phyloP scores from a whole-genome alignment of 2,888 invertebrate genomes.

The Tenthredo amoena region DNA sequence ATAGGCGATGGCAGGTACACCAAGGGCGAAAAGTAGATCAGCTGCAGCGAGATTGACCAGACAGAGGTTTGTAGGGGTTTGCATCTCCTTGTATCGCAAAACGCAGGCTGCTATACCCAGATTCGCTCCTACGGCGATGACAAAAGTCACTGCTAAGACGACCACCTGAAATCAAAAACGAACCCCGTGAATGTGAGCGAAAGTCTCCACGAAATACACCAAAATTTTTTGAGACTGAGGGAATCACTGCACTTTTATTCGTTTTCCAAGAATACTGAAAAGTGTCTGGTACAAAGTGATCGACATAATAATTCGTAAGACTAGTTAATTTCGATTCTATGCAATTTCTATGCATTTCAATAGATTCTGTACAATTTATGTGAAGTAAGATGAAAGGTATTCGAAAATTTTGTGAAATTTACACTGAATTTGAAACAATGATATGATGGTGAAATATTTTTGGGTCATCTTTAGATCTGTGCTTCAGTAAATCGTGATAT shows the following conservation, averaged over 20 bases:
- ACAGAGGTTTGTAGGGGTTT: constrained; percentile 81
- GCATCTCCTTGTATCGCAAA: constrained; percentile 79
- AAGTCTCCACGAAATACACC: neutral
- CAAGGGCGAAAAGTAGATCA: constrained; percentile 82
- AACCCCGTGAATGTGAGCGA: neutral
- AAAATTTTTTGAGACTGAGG: neutral
- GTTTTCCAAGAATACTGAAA: neutral
- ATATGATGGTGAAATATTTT: too few species aligned
- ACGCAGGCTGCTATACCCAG: constrained; percentile 79
- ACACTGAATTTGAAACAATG: too few species aligned
- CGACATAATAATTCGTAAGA: too few species aligned
- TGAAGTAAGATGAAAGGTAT: too few species aligned
- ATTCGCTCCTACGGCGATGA: constrained; percentile 80
- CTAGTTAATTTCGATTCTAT: too few species aligned
- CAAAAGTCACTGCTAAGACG: constrained; percentile 76
- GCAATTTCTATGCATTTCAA: too few species aligned
- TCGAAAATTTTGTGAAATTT: too few species aligned
- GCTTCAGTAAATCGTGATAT: too few species aligned
- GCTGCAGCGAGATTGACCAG: constrained; percentile 83
- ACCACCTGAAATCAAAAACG: constrained; percentile 68
- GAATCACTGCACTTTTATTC: neutral
- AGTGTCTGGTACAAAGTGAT: too few species aligned
- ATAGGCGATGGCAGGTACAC: constrained; percentile 80
- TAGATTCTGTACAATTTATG: too few species aligned
- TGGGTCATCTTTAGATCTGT: too few species aligned